Base-by-base conservation (phyloP, 2,888 invertebrate genomes). In the Carabus problematicus region DNA sequence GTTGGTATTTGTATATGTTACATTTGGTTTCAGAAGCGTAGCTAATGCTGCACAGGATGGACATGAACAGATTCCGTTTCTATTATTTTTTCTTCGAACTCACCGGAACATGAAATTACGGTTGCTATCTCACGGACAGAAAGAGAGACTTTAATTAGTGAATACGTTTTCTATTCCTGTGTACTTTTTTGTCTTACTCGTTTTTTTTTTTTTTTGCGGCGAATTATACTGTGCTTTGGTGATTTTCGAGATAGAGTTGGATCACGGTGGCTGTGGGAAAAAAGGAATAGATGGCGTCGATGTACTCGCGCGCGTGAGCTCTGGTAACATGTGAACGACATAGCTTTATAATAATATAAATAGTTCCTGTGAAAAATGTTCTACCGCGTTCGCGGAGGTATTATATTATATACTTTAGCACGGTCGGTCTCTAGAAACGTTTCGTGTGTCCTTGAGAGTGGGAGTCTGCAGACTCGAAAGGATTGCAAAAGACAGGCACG, bases 271-370 rank as follows among this genome's bases (percentile, higher is more conserved):
- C 14, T 29, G 39, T 56, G 56, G 56, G 56, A 56, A 56, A 56
- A 56, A 19, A 9, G 12, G 56, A 29, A 11, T 29, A 56, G 6
- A 29, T 29, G 29, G 2, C 2, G 29, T 29, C 29, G n/a, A n/a
- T n/a, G n/a, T 49, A 8, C 9, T 7, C 9, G 54, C 54, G 18
- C 14, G 12, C 55, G 8, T 39, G 16, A 9, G 55, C 11, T 55
- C n/a, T 19, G 18, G 19, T 16, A 14, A 12, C 29, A 18, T 56
- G 56, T 29, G 56, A 56, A 56, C 56, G 56, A 56, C 56, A 56
- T 56, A 56, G 29, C 56, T 56, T 56, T 56, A 56, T 56, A 56
- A 56, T 56, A 14, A 56, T 56, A 56, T 56, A 56, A 56, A 56
- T 56, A 56, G 56, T 56, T 56, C 56, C 40, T 56, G 56, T 56